Conservation (phyloP, 2,113 vertebrate species). For the Columbina picui region DNA sequence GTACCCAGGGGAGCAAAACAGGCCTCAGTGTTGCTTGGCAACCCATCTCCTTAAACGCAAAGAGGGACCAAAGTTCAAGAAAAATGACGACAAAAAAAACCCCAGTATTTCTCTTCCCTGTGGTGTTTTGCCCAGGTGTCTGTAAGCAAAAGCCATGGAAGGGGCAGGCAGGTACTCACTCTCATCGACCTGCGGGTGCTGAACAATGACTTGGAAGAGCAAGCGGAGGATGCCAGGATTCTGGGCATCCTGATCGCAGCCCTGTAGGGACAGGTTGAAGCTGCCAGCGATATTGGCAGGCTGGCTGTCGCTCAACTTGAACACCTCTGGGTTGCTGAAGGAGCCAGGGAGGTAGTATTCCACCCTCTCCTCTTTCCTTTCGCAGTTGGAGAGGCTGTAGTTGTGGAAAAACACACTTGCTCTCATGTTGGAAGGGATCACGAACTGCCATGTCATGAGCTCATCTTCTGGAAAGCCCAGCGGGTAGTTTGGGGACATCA, state of each 20-base stretch:
- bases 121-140: not conserved
- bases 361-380: constrained; percentile 75
- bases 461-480: constrained; percentile 77
- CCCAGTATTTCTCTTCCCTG: not conserved
- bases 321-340: constrained; percentile 55
- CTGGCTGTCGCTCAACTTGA: constrained; percentile 75
- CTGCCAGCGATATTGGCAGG: constrained; percentile 82
- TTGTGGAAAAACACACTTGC: constrained; percentile 79
- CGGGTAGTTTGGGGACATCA: constrained; percentile 86
- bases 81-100: not conserved
- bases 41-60: not conserved
- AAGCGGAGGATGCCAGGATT: constrained; percentile 73
- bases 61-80: not conserved
- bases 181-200: constrained; percentile 63
- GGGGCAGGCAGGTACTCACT: constrained; percentile 64
- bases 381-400: constrained; percentile 82
- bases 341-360: constrained; percentile 76
- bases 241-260: constrained; percentile 83
- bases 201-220: constrained; percentile 80
- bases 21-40: not conserved
- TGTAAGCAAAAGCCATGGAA: not conserved
- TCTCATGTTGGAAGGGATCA: constrained; percentile 83
- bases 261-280: constrained; percentile 87
- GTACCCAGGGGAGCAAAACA: not conserved
- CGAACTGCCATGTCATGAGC: constrained; percentile 87